Evolutionary conservation across 2,888 invertebrate genomes (phyloP).

Genomic region (Cheilosia variabilis): DNA sequence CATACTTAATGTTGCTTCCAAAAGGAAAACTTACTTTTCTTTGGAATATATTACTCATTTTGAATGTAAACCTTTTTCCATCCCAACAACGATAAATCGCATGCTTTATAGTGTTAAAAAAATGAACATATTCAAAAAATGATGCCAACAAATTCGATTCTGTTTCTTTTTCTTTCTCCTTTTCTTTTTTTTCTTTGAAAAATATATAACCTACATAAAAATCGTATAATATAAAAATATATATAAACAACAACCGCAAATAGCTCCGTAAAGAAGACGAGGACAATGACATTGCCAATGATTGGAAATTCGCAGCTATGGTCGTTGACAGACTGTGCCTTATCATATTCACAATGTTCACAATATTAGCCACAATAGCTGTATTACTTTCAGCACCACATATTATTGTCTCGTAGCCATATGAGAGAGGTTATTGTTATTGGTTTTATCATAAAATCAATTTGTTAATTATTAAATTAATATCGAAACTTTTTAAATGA

Average conservation of each 20-base stretch:
- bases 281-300: slow-evolving; percentile 96
- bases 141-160: slow-evolving; percentile 31
- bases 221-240: slow-evolving; percentile 40
- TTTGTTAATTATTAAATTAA: slow-evolving; percentile 85
- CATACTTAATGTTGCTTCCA: background rate
- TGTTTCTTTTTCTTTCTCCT: slow-evolving; percentile 53
- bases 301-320: slow-evolving; percentile 99
- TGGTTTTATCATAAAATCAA: slow-evolving; percentile 85
- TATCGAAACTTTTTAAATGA: slow-evolving; percentile 84
- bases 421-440: slow-evolving; percentile 85
- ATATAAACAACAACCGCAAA: slow-evolving; percentile 78
- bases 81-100: no score
- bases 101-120: slow-evolving; percentile 2
- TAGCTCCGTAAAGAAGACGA: slow-evolving; percentile 97
- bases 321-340: slow-evolving; percentile 99
- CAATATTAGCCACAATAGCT: slow-evolving; percentile 98
- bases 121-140: slow-evolving; percentile 2
- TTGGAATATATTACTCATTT: background rate
- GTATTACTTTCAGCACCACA: slow-evolving; percentile 98
- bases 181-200: slow-evolving; percentile 16
- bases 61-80: slow-evolving; percentile 11
- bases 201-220: slow-evolving; percentile 4
- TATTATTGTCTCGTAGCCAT: slow-evolving; percentile 85
- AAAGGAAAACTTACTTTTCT: no score
- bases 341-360: slow-evolving; percentile 99